A percentile compares a stretch with the other conserved stretches of the same genome.
Evolutionary conservation across 2,888 invertebrate genomes (phyloP).

Genomic region (Drosophila conformis): DNA sequence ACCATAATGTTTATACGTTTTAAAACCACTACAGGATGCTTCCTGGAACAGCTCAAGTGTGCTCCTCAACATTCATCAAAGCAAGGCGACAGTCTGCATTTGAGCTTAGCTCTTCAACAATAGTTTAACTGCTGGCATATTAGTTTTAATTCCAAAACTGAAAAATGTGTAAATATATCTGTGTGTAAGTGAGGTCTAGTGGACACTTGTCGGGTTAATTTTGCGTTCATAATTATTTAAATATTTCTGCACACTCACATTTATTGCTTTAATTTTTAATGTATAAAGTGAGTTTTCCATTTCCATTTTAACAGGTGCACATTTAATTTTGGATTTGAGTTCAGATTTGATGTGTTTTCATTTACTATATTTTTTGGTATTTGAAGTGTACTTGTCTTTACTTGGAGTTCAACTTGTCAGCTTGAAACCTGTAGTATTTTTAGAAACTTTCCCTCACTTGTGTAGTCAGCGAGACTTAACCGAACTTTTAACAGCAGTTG

Average conservation of each 20-base stretch:
- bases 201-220: constrained; percentile 16
- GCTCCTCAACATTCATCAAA: constrained; percentile 42
- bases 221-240: constrained; percentile 11
- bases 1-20: constrained; percentile 58
- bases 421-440: not conserved
- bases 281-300: not conserved
- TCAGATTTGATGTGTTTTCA: not conserved
- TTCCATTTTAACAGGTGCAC: not conserved
- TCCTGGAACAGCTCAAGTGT: constrained; percentile 17
- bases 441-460: not conserved
- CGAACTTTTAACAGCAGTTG: not conserved
- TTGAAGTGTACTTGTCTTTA: not conserved
- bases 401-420: not conserved
- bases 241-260: constrained; percentile 1
- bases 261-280: not conserved
- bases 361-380: not conserved
- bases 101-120: constrained; percentile 38
- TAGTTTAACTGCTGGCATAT: constrained; percentile 21
- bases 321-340: not conserved
- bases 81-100: constrained; percentile 19
- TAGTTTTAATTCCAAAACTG: constrained; percentile 20
- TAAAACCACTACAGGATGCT: constrained; percentile 42
- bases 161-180: constrained; percentile 10
- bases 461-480: not conserved
- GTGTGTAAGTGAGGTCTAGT: not conserved